Base-by-base conservation (phyloP, 1,140 invertebrate species). In the Achatina immaculata region DNA sequence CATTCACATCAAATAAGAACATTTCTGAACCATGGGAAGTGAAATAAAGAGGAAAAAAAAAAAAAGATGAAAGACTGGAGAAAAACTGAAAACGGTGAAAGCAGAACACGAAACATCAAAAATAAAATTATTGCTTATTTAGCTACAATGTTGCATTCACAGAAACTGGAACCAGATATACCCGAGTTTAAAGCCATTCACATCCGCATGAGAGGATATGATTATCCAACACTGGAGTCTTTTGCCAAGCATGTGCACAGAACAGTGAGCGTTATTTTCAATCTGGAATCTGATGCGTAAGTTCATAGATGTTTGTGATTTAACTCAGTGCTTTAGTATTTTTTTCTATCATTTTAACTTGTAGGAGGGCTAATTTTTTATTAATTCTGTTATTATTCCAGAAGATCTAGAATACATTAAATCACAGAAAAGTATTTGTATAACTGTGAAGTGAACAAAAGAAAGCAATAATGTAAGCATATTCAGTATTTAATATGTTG, bases 201-300 rank as follows among this genome's bases (percentile, higher is more conserved):
- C 90, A 92, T 98, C 65, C 94, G 95, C 92, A 91, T 97, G 34
- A 95, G 93, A 87, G 94, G 96, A 2, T 96, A 96, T 88, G 95
- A 96, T 89, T 98, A 93, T 91, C 93, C 95, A 21, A 86, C 95
- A 19, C 88, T 98, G 58, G 96, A 98, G 92, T 94, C 91, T 85
- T 96, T 94, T 88, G 95, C 95, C 89, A 94, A 93, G 85, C 95
- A 94, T 86, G 91, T 97, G 68, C 94, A 96, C 85, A 93, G 93
- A 86, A 90, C 95, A 82, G 94, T 95, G 36, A 93, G 94, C 85
- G 92, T 93, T 69, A 92, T 97, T 92, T 71, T 80, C 28, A 94
- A 95, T 48, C 90, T 97, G 79, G 94, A 95, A 85, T 93, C 96
- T 51, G 94, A 95, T 83, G 51, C 94, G 95, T 95, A 91, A 88